These are phyloP conservation scores for Knipowitschia caucasica DNA, from an alignment of 2,797 vertebrate genomes.

Conservation along the genomic window DNA sequence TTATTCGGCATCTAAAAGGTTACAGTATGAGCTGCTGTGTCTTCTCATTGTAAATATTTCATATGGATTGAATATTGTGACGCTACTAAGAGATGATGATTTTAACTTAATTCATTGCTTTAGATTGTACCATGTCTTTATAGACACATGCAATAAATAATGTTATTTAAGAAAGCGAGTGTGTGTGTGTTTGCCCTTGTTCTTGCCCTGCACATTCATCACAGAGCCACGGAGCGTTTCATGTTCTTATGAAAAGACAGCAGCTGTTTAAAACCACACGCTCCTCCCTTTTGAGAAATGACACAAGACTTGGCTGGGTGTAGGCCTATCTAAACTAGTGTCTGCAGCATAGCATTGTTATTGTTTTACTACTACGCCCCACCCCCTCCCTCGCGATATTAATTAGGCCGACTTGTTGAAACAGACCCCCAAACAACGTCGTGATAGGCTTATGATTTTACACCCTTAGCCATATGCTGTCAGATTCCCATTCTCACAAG, in stretches of 20 bases:
- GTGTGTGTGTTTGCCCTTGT: constrained; percentile 17
- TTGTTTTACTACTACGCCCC: constrained; percentile 50
- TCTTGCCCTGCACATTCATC: background rate
- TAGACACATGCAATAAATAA: constrained; percentile 98
- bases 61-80: constrained; percentile 85
- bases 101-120: constrained; percentile 90
- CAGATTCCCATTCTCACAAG: constrained; percentile 64
- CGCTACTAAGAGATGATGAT: constrained; percentile 86
- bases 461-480: constrained; percentile 61
- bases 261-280: constrained; percentile 34
- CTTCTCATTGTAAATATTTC: constrained; percentile 92
- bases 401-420: constrained; percentile 65
- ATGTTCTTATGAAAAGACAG: constrained; percentile 18
- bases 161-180: constrained; percentile 92
- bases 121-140: constrained; percentile 95
- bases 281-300: constrained; percentile 22
- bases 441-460: constrained; percentile 70
- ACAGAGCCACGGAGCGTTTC: constrained; percentile 13
- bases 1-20: constrained; percentile 88
- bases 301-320: constrained; percentile 30
- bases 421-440: constrained; percentile 48
- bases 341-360: constrained; percentile 58
- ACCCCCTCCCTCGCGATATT: constrained; percentile 51
- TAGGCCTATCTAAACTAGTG: constrained; percentile 19
- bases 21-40: constrained; percentile 87